These are phyloP conservation scores for Brachypodius melanocephalos DNA, from an alignment of 2,113 vertebrate genomes.

Conservation along the genomic window DNA sequence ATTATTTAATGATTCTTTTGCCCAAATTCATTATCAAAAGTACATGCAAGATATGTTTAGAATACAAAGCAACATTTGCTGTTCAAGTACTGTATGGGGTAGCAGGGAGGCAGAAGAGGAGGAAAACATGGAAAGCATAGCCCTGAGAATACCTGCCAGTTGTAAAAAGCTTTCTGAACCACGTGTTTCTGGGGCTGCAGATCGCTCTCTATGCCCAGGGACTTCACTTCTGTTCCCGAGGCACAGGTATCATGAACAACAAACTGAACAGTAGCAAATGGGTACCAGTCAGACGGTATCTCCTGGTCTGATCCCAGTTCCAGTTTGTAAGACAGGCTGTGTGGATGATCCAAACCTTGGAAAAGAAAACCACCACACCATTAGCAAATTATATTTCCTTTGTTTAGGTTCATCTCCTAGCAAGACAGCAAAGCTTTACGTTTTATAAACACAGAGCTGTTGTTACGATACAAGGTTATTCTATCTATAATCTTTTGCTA, in stretches of 20 bases:
- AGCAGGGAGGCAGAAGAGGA: neutral
- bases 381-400: neutral
- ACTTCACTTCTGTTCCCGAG: conserved; percentile 84
- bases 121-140: neutral
- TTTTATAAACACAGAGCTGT: neutral
- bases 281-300: conserved; percentile 90
- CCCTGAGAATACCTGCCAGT: conserved; percentile 80
- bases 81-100: neutral
- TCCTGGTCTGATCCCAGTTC: conserved; percentile 96
- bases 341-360: conserved; percentile 88
- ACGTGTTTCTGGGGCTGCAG: conserved; percentile 92
- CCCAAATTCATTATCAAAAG: neutral
- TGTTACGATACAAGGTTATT: neutral
- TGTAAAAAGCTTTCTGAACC: conserved; percentile 85
- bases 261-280: conserved; percentile 89
- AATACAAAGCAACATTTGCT: neutral
- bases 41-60: neutral
- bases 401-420: neutral
- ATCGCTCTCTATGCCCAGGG: conserved; percentile 86
- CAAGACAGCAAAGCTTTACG: neutral
- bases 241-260: conserved; percentile 80
- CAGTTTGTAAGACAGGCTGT: conserved; percentile 91
- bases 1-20: conserved; percentile 15
- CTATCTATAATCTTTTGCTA: neutral
- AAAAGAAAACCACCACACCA: neutral